Conservation (phyloP, 2,888 invertebrate species). For the Euphydryas editha region DNA sequence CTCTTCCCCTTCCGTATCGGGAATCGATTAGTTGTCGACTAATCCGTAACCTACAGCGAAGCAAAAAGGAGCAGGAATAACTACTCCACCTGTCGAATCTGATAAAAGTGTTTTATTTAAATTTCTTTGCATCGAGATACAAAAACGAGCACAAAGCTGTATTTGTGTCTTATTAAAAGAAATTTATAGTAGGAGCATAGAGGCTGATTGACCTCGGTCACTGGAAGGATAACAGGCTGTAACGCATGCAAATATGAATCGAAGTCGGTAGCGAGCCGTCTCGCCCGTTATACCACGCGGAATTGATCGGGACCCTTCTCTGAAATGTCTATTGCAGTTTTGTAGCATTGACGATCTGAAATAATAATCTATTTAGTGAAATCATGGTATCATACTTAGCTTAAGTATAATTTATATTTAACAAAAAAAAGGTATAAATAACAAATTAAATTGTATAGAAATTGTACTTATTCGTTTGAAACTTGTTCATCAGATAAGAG, state of each 20-base stretch:
- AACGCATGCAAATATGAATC: constrained; percentile 65
- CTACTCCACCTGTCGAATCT: constrained; percentile 81
- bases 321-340: neutral
- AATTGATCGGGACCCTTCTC: neutral
- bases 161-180: constrained; percentile 84
- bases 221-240: constrained; percentile 71
- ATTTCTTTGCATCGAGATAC: constrained; percentile 77
- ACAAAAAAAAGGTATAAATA: neutral
- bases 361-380: constrained; percentile 1
- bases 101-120: constrained; percentile 83
- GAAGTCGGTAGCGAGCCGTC: constrained; percentile 20
- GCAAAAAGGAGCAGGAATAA: constrained; percentile 70
- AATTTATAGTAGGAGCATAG: constrained; percentile 81
- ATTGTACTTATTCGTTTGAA: neutral
- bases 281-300: constrained; percentile 15
- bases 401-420: neutral
- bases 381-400: constrained; percentile 2
- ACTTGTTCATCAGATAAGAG: constrained; percentile 12
- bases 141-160: constrained; percentile 76
- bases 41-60: constrained; percentile 82
- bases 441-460: constrained; percentile 1
- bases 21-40: constrained; percentile 76
- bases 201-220: constrained; percentile 81
- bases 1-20: constrained; percentile 68
- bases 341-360: constrained; percentile 1